Evolutionary conservation across 2,888 invertebrate genomes (phyloP), one percentile per base, ranked within the genome.

Genomic region (Iselma pallidipennis): DNA sequence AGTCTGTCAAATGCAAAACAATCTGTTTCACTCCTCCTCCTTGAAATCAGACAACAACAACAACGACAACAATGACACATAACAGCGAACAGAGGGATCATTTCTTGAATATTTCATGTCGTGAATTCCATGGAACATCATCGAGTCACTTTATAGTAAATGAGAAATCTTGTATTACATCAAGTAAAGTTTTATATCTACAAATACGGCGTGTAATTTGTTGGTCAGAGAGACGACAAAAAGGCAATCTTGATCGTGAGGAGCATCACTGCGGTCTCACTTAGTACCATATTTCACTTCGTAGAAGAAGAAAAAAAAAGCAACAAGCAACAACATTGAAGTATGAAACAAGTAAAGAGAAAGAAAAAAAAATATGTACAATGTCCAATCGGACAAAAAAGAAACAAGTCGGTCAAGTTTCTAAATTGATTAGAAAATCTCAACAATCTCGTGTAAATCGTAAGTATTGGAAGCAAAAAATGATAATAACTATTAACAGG

Each of bases 241-340:
- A 70, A 69, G 68, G 66, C 70, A 69, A 70, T 70, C 70, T 69
- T 59, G 67, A 61, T 67, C 65, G 70, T 68, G 71, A 71, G 68
- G 62, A 68, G 66, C 66, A 66, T 68, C 58, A 50, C 12, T 54
- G 49, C 26, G 54, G 48, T 57, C 48, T 37, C 57, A 61, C 61
- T 57, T 61, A 19, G 4, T 16, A 53, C 58, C 55, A 62, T 62
- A 58, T 62, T 58, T 58, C 58, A 62, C 58, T 62, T 58, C 58
- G 51, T 58, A 45, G 12, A 45, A 45, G 21, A 45, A 10, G 3
- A 3, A 21, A 21, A 21, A 5, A 45, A 37, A 7, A 37, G 1
- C 4, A 4, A 12, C 10, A 45, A 45, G 9, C 6, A 28, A 28
- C 28, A 28, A 28, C 28, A 28, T n/a, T n/a, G n/a, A n/a, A 28